A percentile compares a stretch with the other conserved stretches of the same genome.
These are phyloP conservation scores for Pyralis farinalis DNA, from an alignment of 2,888 invertebrate genomes.

Conservation along the genomic window DNA sequence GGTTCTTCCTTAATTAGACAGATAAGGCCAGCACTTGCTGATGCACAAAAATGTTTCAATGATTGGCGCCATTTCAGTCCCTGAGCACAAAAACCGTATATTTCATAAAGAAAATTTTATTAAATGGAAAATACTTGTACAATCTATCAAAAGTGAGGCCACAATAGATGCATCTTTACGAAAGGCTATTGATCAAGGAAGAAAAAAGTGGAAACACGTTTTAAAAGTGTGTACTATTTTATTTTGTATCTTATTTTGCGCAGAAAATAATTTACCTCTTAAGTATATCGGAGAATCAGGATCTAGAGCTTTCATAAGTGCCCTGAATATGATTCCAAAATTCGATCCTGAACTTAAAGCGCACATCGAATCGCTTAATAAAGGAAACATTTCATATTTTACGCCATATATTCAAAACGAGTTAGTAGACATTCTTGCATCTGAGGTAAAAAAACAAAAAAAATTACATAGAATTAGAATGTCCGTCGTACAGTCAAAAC, in stretches of 20 bases:
- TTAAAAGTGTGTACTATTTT: conserved; percentile 3
- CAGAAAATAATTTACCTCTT: conserved; percentile 8
- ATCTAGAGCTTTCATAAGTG: conserved; percentile 2
- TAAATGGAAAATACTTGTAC: conserved; percentile 13
- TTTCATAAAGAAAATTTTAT: conserved; percentile 11
- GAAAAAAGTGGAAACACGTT: conserved; percentile 12
- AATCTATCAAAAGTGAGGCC: conserved; percentile 11
- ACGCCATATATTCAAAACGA: conserved; percentile 14
- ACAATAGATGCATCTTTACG: conserved; percentile 12
- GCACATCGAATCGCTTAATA: conserved; percentile 12
- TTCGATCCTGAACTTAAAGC: conserved; percentile 13
- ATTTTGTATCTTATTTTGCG: conserved; percentile 3
- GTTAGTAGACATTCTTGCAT: conserved; percentile 9
- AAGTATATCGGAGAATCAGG: conserved; percentile 4
- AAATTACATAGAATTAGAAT: too few species aligned
- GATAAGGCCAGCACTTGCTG: conserved; percentile 5
- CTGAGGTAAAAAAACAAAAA: conserved; percentile 9
- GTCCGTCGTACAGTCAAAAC: too few species aligned
- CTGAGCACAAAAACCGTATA: conserved; percentile 13
- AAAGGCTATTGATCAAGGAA: conserved; percentile 10
- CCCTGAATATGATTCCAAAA: conserved; percentile 12
- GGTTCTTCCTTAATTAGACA: conserved; percentile 12
- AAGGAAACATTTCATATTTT: conserved; percentile 9
- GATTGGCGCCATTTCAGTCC: conserved; percentile 13
- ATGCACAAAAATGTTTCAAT: conserved; percentile 12